Conservation (phyloP, 2,797 vertebrate species). For the Falco biarmicus region DNA sequence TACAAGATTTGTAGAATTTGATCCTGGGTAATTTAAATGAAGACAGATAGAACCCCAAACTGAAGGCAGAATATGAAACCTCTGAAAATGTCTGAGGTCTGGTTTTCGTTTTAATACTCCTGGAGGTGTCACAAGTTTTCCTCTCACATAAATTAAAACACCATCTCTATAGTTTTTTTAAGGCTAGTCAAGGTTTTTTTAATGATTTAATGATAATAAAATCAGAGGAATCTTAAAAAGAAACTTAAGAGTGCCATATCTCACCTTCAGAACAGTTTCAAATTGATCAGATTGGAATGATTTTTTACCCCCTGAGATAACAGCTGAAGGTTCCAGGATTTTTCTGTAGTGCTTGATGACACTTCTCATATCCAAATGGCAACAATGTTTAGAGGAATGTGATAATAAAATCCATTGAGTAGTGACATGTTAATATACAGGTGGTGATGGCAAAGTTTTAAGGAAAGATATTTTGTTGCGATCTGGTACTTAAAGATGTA, state of each 20-base stretch:
- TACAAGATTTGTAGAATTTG: background rate
- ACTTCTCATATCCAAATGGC: constrained; percentile 18
- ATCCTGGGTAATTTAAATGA: background rate
- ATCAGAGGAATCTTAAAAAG: background rate
- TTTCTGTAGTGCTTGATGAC: background rate
- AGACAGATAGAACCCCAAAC: background rate
- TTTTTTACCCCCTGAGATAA: background rate
- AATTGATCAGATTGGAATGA: background rate
- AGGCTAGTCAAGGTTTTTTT: background rate
- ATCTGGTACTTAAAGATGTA: background rate
- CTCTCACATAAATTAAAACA: background rate
- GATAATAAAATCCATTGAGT: constrained; percentile 9
- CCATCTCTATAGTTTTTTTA: background rate
- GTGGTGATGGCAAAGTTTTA: background rate
- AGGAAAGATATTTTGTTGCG: constrained; percentile 1
- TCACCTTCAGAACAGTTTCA: background rate
- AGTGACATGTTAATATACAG: background rate
- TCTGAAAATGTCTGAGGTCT: background rate
- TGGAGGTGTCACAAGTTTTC: background rate
- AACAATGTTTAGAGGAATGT: background rate
- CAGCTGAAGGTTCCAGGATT: background rate
- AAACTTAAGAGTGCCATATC: background rate
- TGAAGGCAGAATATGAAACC: background rate
- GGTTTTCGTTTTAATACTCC: background rate
- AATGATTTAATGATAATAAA: background rate